Evolutionary conservation across 2,797 vertebrate species (phyloP).

Genomic region (Iguana delicatissima): DNA sequence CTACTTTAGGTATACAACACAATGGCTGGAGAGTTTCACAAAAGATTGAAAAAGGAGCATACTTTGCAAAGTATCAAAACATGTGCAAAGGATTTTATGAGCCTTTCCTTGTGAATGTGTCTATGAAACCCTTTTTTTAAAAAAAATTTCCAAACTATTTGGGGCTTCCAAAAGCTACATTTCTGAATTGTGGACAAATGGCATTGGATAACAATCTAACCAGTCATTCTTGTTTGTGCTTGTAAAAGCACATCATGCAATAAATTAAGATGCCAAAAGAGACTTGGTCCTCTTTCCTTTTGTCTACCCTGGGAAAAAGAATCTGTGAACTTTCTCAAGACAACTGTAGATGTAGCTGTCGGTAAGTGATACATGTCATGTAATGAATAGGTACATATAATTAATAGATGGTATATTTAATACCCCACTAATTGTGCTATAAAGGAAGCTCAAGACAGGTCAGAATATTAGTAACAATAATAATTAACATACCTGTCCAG

Average conservation of each 20-base stretch:
- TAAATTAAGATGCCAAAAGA: background rate
- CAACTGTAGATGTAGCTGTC: background rate
- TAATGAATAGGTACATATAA: conserved; percentile 21
- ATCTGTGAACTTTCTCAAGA: conserved; percentile 8
- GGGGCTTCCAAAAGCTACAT: background rate
- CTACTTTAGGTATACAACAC: background rate
- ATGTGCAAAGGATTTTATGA: background rate
- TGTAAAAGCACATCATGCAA: background rate
- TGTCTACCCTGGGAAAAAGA: background rate
- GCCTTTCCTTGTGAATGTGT: background rate
- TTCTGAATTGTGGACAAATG: background rate
- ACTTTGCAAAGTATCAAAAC: background rate
- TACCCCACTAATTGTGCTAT: background rate
- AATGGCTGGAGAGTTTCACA: background rate
- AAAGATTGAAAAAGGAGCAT: background rate
- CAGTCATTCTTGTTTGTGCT: background rate
- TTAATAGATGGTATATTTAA: background rate
- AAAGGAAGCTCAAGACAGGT: background rate
- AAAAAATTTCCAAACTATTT: background rate
- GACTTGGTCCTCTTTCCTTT: background rate
- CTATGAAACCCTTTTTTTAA: background rate
- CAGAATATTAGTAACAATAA: background rate
- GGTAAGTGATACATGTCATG: background rate
- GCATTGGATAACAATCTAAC: background rate
- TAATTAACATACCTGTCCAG: background rate